A percentile compares a stretch with the other conserved stretches of the same genome.
Evolutionary conservation across 53 echinoderm and acorn worm species (phyloP).

Genomic region (Antedon mediterranea): DNA sequence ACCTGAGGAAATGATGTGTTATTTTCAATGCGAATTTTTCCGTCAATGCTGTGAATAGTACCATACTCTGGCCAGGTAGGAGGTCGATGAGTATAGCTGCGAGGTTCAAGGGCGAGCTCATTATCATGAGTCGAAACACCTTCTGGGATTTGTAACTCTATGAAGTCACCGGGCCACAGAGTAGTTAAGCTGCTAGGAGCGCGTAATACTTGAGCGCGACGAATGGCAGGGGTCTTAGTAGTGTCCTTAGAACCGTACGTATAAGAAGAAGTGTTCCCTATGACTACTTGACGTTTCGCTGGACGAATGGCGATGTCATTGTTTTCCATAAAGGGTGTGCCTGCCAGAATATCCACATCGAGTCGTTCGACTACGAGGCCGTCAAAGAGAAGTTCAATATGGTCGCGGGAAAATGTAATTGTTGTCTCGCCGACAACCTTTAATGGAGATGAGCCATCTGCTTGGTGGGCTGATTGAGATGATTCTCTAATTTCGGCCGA

Average conservation of each 20-base stretch:
- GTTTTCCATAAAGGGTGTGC: not conserved
- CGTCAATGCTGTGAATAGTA: not conserved
- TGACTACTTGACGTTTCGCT: not conserved
- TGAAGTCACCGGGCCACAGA: too few species aligned
- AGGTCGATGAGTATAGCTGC: too few species aligned
- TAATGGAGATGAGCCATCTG: slow-evolving; percentile 1
- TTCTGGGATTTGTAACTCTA: too few species aligned
- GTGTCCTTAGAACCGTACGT: not conserved
- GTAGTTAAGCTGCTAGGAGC: not conserved
- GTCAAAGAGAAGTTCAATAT: not conserved
- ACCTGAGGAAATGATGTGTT: not conserved
- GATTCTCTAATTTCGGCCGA: not conserved
- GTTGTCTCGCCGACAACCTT: not conserved
- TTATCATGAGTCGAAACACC: too few species aligned
- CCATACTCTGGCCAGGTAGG: too few species aligned
- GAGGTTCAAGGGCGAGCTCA: not conserved
- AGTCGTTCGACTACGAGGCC: not conserved
- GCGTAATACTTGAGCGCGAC: not conserved
- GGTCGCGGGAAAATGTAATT: not conserved
- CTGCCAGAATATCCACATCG: not conserved
- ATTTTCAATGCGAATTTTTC: not conserved
- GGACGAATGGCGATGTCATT: not conserved
- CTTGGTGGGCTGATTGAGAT: slow-evolving; percentile 3
- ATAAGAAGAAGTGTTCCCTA: not conserved
- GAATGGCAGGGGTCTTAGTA: not conserved